Evolutionary conservation across 1,140 invertebrate species (phyloP), one percentile per base, ranked within the genome.

Genomic region (Caenorhabditis latens): DNA sequence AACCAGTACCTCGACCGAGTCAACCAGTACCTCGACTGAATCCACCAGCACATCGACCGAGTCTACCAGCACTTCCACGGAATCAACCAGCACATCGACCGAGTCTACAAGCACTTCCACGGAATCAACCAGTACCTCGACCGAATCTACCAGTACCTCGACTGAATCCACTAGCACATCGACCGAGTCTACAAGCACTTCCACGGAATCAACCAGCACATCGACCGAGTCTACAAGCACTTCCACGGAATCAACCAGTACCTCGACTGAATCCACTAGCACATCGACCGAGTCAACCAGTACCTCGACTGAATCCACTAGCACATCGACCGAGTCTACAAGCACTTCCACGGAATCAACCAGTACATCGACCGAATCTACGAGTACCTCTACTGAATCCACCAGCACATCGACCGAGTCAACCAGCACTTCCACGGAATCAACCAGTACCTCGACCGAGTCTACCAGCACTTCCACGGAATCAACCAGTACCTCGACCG

Each of bases 221-320:
- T 32, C 84, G 48, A 85, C 84, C 40, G 55, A 53, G 40, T n/a
- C 40, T 21, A 63, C 58, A 8, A 85, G 48, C 9, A 67, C 63
- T 40, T 13, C 63, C 7, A 65, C 63, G 21, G 63, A 65, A n/a
- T 65, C 63, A 0, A 65, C 63, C 21, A 61, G 58, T n/a, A 61
- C 83, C 40, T 21, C 83, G 2, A 84, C 53, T 1, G 19, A 46
- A 19, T 53, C 83, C 0, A 57, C 83, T 1, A 84, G 24, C 2
- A 55, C 82, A 2, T 43, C 83, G 24, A 40, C 58, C 16, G 21
- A 46, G 57, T 32, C 55, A 0, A 84, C 83, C 3, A 65, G 53
- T 24, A 61, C 83, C 4, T 53, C 58, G 57, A 58, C 83, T 14
- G 19, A 46, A 19, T 46, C 83, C 6, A 61, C 83, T 0, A 84